Evolutionary conservation across 2,888 invertebrate genomes (phyloP).

Genomic region (Stenolophus ochropezus): DNA sequence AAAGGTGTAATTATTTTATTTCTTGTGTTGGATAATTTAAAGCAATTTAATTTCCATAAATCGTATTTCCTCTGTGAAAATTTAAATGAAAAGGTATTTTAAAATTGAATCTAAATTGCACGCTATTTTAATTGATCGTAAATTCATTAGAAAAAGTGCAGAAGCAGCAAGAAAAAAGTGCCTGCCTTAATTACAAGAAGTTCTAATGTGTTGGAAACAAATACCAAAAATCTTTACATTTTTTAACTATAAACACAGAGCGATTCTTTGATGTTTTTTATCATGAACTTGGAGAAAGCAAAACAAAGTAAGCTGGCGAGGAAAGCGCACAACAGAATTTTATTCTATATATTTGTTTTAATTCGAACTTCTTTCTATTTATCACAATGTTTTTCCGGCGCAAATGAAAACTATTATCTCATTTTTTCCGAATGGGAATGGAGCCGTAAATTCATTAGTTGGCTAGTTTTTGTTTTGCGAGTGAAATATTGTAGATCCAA

Average conservation of each 20-base stretch:
- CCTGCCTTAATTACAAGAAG: not conserved
- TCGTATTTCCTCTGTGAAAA: not conserved
- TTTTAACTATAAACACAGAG: constrained; percentile 3
- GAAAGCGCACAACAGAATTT: not conserved
- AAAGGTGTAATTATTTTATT: not conserved
- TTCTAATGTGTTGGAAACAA: constrained; percentile 12
- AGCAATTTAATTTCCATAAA: not conserved
- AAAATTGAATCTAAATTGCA: not conserved
- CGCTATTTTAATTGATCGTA: not conserved
- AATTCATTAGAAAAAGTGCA: not conserved
- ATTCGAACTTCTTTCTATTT: not conserved
- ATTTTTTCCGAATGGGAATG: not conserved
- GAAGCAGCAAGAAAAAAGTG: not conserved
- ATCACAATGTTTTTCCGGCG: not conserved
- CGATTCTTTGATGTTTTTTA: constrained; percentile 15
- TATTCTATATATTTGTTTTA: constrained; percentile 19
- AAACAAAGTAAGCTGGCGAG: constrained; percentile 1
- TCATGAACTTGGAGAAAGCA: not conserved
- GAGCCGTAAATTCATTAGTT: not conserved
- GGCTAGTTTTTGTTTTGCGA: not conserved
- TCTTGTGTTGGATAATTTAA: not conserved
- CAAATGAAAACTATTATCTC: not conserved
- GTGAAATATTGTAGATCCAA: not conserved
- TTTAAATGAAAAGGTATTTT: not conserved
- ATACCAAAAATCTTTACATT: constrained; percentile 19